Percentiles rank a stretch among this genome's conserved stretches.
phyloP scores from a whole-genome alignment of 2,888 invertebrate species.

The Xylocampa areola region DNA sequence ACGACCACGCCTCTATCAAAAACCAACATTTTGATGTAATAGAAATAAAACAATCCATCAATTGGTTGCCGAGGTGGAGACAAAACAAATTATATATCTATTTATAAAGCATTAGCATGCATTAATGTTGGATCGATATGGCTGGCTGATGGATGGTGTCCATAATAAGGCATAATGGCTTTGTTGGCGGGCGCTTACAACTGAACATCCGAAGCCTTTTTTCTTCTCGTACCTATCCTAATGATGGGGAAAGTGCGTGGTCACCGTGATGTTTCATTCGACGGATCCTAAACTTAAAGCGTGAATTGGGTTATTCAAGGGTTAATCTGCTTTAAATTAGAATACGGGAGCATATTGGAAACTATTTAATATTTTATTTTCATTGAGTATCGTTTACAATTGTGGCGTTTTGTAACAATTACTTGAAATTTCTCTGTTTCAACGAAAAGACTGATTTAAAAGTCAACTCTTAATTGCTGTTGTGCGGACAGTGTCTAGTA shows the following conservation, averaged over 20 bases:
- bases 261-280: constrained; percentile 83
- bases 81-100: constrained; percentile 89
- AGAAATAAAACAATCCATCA: constrained; percentile 86
- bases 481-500: constrained; percentile 23
- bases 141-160: constrained; percentile 87
- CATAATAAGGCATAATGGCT: constrained; percentile 89
- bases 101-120: constrained; percentile 89
- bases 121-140: constrained; percentile 89
- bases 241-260: constrained; percentile 83
- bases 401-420: constrained; percentile 18
- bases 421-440: constrained; percentile 14
- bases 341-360: constrained; percentile 62
- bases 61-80: constrained; percentile 85
- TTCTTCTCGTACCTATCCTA: constrained; percentile 81
- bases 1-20: constrained; percentile 82
- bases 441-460: constrained; percentile 31
- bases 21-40: constrained; percentile 81
- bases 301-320: constrained; percentile 77
- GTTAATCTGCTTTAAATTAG: constrained; percentile 82
- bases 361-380: constrained; percentile 61
- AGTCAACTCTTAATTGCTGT: constrained; percentile 28
- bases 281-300: constrained; percentile 79
- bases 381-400: constrained; percentile 35
- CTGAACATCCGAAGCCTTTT: constrained; percentile 82
- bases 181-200: constrained; percentile 86